Conservation (phyloP, 2,113 vertebrate species). For the Motacilla tschutschensis region DNA sequence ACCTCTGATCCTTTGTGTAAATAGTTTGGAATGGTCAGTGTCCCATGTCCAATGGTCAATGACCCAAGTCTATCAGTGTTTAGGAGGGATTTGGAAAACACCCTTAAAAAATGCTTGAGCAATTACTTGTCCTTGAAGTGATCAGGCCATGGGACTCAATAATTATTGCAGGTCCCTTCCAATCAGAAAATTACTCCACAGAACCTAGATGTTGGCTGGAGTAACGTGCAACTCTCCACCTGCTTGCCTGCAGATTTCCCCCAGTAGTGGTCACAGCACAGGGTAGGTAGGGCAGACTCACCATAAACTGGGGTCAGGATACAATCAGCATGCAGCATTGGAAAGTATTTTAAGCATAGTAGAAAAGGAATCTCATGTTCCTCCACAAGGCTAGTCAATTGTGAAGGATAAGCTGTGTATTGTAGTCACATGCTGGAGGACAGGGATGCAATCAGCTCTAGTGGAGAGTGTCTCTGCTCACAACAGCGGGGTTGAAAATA, state of each 20-base stretch:
- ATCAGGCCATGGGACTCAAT: neutral
- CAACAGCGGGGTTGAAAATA: neutral
- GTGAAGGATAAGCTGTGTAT: neutral
- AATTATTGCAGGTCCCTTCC: neutral
- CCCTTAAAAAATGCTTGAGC: neutral
- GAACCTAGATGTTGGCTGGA: neutral
- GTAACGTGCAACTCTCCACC: accelerated
- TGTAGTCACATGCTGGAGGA: neutral
- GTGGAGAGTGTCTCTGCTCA: neutral
- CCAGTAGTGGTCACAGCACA: neutral
- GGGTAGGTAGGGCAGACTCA: neutral
- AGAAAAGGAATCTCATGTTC: neutral
- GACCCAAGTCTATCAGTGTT: neutral
- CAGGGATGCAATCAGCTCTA: neutral
- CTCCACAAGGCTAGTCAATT: neutral
- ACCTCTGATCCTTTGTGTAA: neutral
- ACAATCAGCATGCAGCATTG: neutral
- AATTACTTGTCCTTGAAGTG: neutral
- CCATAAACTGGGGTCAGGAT: neutral
- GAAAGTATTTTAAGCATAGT: neutral
- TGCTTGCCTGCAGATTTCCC: neutral
- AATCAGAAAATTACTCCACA: neutral
- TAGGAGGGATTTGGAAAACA: neutral
- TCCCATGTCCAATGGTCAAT: too few species aligned
- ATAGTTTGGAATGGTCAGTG: neutral